Evolutionary conservation across 2,888 invertebrate species (phyloP), one percentile per base, ranked within the genome.

Genomic region (Phania funesta): DNA sequence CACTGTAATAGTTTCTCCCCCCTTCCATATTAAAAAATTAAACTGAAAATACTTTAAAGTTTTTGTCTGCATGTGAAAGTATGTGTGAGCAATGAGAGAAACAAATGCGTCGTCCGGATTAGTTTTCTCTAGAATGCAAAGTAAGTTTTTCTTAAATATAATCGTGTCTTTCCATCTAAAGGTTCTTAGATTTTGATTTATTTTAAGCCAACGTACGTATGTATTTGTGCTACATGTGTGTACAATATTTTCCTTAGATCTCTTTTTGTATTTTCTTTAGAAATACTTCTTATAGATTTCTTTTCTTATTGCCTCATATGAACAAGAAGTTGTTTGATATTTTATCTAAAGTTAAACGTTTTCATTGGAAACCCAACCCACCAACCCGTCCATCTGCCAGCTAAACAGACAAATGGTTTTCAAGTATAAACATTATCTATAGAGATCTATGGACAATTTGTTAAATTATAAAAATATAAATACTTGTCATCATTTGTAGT

Each of bases 401-500:
- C 13, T 13, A 13, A 38, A 38, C n/a, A 38, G 35, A 38, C n/a
- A 38, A 38, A 38, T 38, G 2, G 4, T 38, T n/a, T 38, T 38
- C n/a, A 1, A 13, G n/a, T 11, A 38, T 11, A n/a, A 38, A 38
- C 35, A 3, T 38, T 2, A 4, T 38, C 35, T 38, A 13, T 38
- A 13, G 56, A 32, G 32, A 41, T 44, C 16, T 16, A 7, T 20
- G 32, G 64, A 64, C 64, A 64, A 46, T 46, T 46, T 64, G 64
- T 32, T 64, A 64, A 64, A n/a, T n/a, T 22, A 6, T 20, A 11
- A 48, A 48, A 48, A 20, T 35, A 22, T 32, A 48, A 32, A 32
- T 46, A 64, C 22, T 48, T 64, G 64, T 64, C 64, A 32, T 64
- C 32, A 64, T 48, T 64, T 64, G 64, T 24, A 48, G 48, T 48